phyloP scores from a whole-genome alignment of 2,797 vertebrate genomes.

The Mormyrops attenuatus region DNA sequence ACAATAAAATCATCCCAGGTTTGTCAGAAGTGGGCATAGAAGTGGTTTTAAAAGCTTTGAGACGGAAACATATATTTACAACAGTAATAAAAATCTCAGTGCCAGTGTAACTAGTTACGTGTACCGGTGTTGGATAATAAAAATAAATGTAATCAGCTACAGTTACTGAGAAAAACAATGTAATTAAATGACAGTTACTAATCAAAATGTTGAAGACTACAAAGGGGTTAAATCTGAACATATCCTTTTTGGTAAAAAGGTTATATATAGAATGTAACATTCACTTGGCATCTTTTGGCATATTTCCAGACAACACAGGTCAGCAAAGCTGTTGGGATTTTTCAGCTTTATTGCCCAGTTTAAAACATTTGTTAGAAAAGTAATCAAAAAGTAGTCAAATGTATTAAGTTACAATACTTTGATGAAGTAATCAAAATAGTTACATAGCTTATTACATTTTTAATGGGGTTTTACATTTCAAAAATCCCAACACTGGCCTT shows the following conservation, averaged over 20 bases:
- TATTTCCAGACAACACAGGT: neutral
- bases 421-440: neutral
- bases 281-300: neutral
- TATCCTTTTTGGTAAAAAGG: neutral
- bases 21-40: constrained; percentile 23
- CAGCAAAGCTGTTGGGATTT: neutral
- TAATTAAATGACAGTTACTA: neutral
- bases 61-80: neutral
- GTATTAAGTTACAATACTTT: neutral
- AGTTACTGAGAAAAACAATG: neutral
- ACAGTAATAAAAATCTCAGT: neutral
- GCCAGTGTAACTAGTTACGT: neutral
- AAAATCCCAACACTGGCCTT: neutral
- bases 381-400: neutral
- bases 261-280: neutral
- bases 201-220: neutral
- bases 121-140: neutral
- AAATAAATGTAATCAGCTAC: neutral
- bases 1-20: constrained; percentile 75
- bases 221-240: neutral
- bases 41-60: neutral
- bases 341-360: neutral
- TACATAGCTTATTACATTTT: neutral
- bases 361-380: neutral
- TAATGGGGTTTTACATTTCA: neutral